A percentile compares a stretch with the other conserved stretches of the same genome.
Evolutionary conservation across 2,797 vertebrate genomes (phyloP).

Genomic region (Acropternis orthonyx): DNA sequence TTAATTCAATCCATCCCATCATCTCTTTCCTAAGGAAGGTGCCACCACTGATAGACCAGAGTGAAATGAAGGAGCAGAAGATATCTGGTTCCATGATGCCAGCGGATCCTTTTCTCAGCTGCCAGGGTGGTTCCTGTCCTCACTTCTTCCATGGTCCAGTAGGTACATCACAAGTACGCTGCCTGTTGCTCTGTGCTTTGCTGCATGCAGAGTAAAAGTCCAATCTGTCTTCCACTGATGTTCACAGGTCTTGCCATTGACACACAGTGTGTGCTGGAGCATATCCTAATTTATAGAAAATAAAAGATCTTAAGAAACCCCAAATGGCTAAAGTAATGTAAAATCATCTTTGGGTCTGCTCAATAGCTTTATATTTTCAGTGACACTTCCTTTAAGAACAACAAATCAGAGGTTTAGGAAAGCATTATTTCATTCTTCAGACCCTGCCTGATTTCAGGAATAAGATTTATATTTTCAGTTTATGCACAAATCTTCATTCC

Average conservation of each 20-base stretch:
- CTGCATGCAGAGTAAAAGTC: neutral
- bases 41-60: neutral
- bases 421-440: neutral
- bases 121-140: neutral
- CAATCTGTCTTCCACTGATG: neutral
- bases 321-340: neutral
- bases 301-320: neutral
- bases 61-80: neutral
- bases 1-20: neutral
- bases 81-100: neutral
- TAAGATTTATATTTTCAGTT: neutral
- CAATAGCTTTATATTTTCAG: neutral
- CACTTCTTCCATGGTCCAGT: neutral
- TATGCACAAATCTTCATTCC: neutral
- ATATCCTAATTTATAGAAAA: neutral
- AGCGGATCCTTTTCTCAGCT: neutral
- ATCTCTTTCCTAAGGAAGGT: neutral
- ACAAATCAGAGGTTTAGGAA: neutral
- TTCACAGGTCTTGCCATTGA: neutral
- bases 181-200: neutral
- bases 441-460: neutral
- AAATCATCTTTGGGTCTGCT: neutral
- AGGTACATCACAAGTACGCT: neutral
- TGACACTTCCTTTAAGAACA: neutral
- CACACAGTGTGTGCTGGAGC: neutral